These are phyloP conservation scores for Nibea albiflora DNA, from an alignment of 2,113 vertebrate species.

Conservation along the genomic window DNA sequence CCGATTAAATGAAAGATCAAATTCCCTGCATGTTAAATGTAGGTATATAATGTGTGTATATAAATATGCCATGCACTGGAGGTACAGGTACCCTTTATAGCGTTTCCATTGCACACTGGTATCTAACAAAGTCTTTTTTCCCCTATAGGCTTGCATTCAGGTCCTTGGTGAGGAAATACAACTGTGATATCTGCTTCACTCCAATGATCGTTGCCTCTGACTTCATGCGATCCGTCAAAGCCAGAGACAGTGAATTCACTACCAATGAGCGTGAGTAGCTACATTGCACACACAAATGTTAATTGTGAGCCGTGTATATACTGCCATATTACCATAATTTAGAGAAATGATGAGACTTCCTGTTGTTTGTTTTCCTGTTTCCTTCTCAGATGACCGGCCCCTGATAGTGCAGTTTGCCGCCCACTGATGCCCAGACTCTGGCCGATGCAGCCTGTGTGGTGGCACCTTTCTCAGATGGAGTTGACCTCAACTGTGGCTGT, in stretches of 20 bases:
- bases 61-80: not conserved
- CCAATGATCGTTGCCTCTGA: conserved; percentile 98
- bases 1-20: too few species aligned
- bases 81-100: not conserved
- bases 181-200: conserved; percentile 95
- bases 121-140: not conserved
- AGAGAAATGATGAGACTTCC: too few species aligned
- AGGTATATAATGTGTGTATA: too few species aligned
- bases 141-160: conserved; percentile 91
- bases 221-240: conserved; percentile 94
- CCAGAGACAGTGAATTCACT: conserved; percentile 98
- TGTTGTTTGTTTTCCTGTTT: conserved; percentile 15
- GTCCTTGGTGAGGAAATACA: conserved; percentile 93
- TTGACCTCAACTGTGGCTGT: conserved; percentile 98
- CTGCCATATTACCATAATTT: not conserved
- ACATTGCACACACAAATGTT: not conserved
- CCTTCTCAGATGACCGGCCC: conserved; percentile 90
- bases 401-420: conserved; percentile 97
- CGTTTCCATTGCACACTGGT: not conserved
- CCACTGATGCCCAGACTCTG: conserved; percentile 91
- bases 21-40: too few species aligned
- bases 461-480: conserved; percentile 92
- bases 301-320: too few species aligned
- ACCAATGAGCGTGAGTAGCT: conserved; percentile 88
- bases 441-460: conserved; percentile 91